phyloP scores from a whole-genome alignment of 2,888 invertebrate species.

The Papilio demoleus region DNA sequence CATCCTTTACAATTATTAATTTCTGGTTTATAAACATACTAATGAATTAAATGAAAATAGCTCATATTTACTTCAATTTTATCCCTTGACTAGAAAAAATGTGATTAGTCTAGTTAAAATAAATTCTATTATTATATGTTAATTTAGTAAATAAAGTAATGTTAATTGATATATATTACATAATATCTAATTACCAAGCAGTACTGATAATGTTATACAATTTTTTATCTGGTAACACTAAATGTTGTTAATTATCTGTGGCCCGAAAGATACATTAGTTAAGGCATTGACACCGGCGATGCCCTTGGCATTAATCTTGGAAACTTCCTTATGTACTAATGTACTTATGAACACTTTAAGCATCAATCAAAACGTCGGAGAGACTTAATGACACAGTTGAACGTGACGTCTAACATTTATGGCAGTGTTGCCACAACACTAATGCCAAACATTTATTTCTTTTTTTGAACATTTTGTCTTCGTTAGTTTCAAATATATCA shows the following conservation, averaged over 20 bases:
- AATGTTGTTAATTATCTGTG: slow-evolving; percentile 35
- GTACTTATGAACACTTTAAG: slow-evolving; percentile 41
- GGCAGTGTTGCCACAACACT: slow-evolving; percentile 29
- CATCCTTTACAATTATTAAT: too few relatives aligned
- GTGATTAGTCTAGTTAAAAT: background rate
- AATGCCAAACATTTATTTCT: slow-evolving; percentile 34
- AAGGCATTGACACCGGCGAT: slow-evolving; percentile 39
- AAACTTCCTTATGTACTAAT: slow-evolving; percentile 54
- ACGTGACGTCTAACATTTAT: slow-evolving; percentile 38
- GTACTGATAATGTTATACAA: slow-evolving; percentile 1
- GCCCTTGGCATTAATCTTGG: slow-evolving; percentile 58
- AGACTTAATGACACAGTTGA: slow-evolving; percentile 45
- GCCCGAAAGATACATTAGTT: slow-evolving; percentile 32
- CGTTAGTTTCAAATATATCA: slow-evolving; percentile 13
- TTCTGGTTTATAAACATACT: too few relatives aligned
- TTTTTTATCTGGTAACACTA: slow-evolving; percentile 23
- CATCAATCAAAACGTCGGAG: slow-evolving; percentile 53
- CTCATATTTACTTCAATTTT: background rate
- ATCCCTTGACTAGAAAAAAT: background rate
- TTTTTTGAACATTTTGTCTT: background rate
- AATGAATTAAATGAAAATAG: too few relatives aligned
- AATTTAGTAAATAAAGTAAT: background rate
- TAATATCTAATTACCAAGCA: slow-evolving; percentile 8
- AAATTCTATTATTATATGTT: background rate
- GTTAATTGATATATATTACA: background rate